phyloP scores from a whole-genome alignment of 2,797 vertebrate genomes.

The Sparus aurata region DNA sequence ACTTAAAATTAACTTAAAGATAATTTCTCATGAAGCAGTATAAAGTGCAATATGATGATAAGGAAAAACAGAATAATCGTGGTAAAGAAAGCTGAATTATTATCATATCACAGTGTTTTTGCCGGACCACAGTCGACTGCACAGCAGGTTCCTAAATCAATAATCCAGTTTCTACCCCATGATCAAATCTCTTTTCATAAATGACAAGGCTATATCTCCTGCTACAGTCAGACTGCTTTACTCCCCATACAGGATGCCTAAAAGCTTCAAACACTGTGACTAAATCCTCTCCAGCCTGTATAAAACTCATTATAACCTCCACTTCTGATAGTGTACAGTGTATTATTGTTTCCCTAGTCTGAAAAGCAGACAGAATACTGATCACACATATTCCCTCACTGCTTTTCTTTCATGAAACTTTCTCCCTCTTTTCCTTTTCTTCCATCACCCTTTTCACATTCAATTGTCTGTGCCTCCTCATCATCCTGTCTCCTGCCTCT shows the following conservation, averaged over 20 bases:
- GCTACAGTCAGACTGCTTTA: neutral
- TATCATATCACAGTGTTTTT: conserved; percentile 5
- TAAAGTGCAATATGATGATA: neutral
- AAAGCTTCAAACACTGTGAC: neutral
- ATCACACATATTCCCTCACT: conserved; percentile 3
- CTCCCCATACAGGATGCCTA: neutral
- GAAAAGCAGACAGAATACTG: conserved; percentile 27
- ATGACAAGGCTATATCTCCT: neutral
- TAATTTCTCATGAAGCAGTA: neutral
- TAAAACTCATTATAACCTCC: conserved; percentile 6
- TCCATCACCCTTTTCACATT: neutral
- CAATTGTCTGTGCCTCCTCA: conserved; percentile 15
- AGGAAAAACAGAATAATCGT: neutral
- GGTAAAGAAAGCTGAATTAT: neutral
- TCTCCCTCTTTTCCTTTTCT: neutral
- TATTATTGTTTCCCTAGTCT: neutral
- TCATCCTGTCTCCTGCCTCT: conserved; percentile 6
- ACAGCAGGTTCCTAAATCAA: conserved; percentile 16
- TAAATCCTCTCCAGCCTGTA: conserved; percentile 8
- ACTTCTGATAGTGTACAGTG: neutral
- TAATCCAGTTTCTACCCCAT: neutral
- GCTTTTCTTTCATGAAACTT: neutral
- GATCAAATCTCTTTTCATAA: conserved; percentile 3
- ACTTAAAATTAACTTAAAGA: neutral
- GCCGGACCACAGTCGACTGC: neutral